A percentile compares a stretch with the other conserved stretches of the same genome.
Evolutionary conservation across 1,140 invertebrate genomes (phyloP).

Genomic region (Zaprionus kolodkinae): DNA sequence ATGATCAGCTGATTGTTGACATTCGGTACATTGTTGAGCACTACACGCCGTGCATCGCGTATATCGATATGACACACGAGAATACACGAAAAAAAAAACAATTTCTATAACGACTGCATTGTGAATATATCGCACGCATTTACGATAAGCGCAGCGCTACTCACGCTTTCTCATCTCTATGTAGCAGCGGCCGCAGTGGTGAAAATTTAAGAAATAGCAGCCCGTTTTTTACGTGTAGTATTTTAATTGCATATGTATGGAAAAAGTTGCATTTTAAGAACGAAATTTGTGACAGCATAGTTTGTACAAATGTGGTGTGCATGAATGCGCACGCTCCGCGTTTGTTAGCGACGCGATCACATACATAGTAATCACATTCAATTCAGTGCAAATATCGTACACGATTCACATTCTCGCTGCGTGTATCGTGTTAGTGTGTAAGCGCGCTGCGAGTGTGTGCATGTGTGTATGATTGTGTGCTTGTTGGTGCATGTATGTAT

Average conservation of each 20-base stretch:
- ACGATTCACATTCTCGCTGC: conserved; percentile 57
- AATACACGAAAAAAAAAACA: background rate
- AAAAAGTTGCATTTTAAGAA: conserved; percentile 9
- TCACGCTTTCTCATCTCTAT: conserved; percentile 39
- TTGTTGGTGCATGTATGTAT: conserved; percentile 22
- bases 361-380: conserved; percentile 8
- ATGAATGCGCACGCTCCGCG: conserved; percentile 17
- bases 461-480: conserved; percentile 28
- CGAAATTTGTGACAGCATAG: background rate
- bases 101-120: conserved; percentile 27
- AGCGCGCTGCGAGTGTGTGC: conserved; percentile 47
- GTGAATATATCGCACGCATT: conserved; percentile 22
- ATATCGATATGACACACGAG: background rate
- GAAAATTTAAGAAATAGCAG: conserved; percentile 46
- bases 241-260: conserved; percentile 40
- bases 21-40: conserved; percentile 9
- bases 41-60: background rate
- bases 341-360: conserved; percentile 19
- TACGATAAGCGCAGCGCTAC: conserved; percentile 23
- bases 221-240: conserved; percentile 41
- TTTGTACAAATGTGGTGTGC: conserved; percentile 19
- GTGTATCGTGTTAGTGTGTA: conserved; percentile 40
- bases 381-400: conserved; percentile 35
- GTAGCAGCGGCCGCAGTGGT: conserved; percentile 49
- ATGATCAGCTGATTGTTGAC: conserved; percentile 14